phyloP scores from a whole-genome alignment of 1,140 invertebrate species.

The Drosophila obscura region DNA sequence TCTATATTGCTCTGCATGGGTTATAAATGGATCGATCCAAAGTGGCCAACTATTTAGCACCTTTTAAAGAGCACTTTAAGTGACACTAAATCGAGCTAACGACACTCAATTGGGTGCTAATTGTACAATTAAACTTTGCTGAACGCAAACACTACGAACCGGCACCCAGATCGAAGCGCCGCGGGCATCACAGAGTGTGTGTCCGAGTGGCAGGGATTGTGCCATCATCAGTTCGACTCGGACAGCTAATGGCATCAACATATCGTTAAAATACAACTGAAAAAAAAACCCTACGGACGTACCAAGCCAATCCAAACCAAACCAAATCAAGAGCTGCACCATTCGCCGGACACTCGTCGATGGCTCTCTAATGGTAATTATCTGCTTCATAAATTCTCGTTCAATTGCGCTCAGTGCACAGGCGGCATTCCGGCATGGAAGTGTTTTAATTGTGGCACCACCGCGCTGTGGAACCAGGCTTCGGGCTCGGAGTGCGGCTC shows the following conservation, averaged over 20 bases:
- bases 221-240: constrained; percentile 56
- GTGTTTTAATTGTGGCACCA: constrained; percentile 64
- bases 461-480: neutral
- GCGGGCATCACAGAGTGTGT: neutral
- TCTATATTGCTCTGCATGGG: constrained; percentile 19
- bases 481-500: neutral
- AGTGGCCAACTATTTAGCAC: constrained; percentile 50
- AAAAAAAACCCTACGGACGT: constrained; percentile 11
- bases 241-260: constrained; percentile 72
- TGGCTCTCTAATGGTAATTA: constrained; percentile 70
- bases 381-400: constrained; percentile 70
- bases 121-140: constrained; percentile 75
- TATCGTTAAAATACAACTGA: constrained; percentile 47
- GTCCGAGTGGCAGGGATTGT: constrained; percentile 1
- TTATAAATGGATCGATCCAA: neutral
- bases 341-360: constrained; percentile 14
- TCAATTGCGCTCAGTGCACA: constrained; percentile 39
- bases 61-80: constrained; percentile 62
- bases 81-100: constrained; percentile 71
- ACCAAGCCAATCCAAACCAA: constrained; percentile 7
- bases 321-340: constrained; percentile 18
- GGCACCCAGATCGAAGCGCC: constrained; percentile 2
- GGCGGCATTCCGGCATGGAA: constrained; percentile 34
- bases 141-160: constrained; percentile 1
- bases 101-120: constrained; percentile 80